Conservation (phyloP, 1,140 invertebrate genomes). For the Plodia interpunctella region DNA sequence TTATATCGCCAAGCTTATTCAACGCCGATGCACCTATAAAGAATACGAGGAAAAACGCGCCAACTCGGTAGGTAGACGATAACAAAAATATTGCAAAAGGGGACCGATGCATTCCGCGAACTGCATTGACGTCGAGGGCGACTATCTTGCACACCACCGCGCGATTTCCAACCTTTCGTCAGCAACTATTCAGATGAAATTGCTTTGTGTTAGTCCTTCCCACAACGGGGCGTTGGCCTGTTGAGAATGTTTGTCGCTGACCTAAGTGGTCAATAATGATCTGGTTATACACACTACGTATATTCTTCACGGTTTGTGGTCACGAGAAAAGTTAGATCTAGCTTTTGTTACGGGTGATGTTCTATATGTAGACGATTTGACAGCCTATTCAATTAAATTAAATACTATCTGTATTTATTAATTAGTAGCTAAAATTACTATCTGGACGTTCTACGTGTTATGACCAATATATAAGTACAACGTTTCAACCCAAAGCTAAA, state of each 20-base stretch:
- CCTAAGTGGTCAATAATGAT: slow-evolving; percentile 72
- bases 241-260: slow-evolving; percentile 71
- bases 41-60: slow-evolving; percentile 35
- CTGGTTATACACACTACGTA: slow-evolving; percentile 56
- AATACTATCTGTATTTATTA: too few species aligned
- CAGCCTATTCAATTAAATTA: too few species aligned
- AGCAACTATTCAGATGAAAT: slow-evolving; percentile 24
- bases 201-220: slow-evolving; percentile 24
- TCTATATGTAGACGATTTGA: too few species aligned
- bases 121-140: slow-evolving; percentile 55
- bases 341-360: neutral
- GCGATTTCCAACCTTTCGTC: slow-evolving; percentile 33
- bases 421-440: too few species aligned
- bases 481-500: too few species aligned
- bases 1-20: neutral
- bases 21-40: neutral
- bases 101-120: slow-evolving; percentile 69
- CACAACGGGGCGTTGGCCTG: slow-evolving; percentile 65
- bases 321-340: slow-evolving; percentile 1
- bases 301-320: slow-evolving; percentile 40
- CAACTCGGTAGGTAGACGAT: slow-evolving; percentile 39
- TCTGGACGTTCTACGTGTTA: too few species aligned
- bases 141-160: slow-evolving; percentile 30
- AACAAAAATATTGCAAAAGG: slow-evolving; percentile 63
- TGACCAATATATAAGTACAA: too few species aligned